Base-by-base conservation (phyloP, 1,140 invertebrate species). In the Leptopilina clavipes region DNA sequence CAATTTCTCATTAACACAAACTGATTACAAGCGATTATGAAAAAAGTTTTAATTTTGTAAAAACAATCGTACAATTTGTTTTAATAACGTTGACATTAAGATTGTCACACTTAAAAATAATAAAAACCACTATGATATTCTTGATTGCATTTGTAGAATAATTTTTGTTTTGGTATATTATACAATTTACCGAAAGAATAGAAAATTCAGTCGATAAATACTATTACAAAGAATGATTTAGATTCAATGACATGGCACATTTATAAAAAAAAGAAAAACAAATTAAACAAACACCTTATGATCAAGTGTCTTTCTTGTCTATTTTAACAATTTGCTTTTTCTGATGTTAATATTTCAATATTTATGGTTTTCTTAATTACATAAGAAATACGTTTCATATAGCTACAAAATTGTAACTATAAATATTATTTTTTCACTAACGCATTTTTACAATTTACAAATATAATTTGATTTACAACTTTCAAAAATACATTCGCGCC, bases 401-500 rank as follows among this genome's bases (percentile, higher is more conserved):
- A 75, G 81, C 56, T 43, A 7, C 43, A 31, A n/a, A 37, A 31
- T 19, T 17, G 72, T 75, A 31, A 31, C 22, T 70, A 45, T 54
- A n/a, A n/a, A n/a, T n/a, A 81, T 52, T 54, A 48, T 56, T 11
- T 70, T 48, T 40, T 82, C 72, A 48, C 37, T 76, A 76, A 74
- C 56, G 22, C 56, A 25, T 88, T 84, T 89, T 86, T 86, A 87
- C 81, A 89, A 88, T 89, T 88, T 89, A 89, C 87, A 89, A 88
- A 87, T 89, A 88, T 89, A 86, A 86, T 88, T 88, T 85, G 78
- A 87, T 86, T 86, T 81, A 83, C 84, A 80, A 48, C 85, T 76
- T 77, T 85, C 79, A 43, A 88, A 88, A 89, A 90, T 89, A 89
- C 89, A 87, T 89, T 85, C 87, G 83, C 79, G 79, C 79, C 76